phyloP scores from a whole-genome alignment of 2,113 vertebrate genomes.

The Myodes glareolus region DNA sequence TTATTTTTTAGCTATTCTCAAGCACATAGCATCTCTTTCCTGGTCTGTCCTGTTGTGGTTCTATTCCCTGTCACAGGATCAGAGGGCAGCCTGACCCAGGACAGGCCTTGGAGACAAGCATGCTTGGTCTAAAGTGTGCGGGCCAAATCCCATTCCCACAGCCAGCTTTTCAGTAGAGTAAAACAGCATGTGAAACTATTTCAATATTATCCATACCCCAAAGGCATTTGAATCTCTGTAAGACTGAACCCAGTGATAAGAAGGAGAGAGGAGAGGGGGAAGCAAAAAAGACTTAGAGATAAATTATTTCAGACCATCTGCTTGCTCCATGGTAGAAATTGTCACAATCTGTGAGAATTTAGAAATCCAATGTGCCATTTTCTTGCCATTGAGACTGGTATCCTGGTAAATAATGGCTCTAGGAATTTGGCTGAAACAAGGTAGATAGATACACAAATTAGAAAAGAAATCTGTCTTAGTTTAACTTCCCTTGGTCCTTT shows the following conservation, averaged over 20 bases:
- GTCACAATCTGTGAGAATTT: background rate
- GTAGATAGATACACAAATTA: background rate
- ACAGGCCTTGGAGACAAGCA: background rate
- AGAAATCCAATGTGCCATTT: background rate
- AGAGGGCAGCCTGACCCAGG: background rate
- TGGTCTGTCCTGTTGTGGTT: background rate
- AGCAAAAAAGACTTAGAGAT: background rate
- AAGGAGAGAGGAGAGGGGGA: background rate
- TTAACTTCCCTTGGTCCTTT: background rate
- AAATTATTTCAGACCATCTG: background rate
- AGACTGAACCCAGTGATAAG: background rate
- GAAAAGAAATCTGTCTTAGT: background rate
- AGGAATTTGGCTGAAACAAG: conserved; percentile 49
- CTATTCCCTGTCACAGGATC: background rate
- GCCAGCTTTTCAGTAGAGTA: background rate
- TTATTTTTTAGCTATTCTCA: background rate
- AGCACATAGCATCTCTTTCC: background rate
- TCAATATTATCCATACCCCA: background rate
- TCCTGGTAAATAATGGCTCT: conserved; percentile 9
- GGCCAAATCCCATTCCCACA: background rate
- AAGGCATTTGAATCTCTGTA: background rate
- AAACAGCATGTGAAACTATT: background rate
- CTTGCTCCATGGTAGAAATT: background rate
- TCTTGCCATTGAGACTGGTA: background rate
- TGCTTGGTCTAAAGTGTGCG: background rate